phyloP scores from a whole-genome alignment of 23 tunicate species.

The Halocynthia roretzi region DNA sequence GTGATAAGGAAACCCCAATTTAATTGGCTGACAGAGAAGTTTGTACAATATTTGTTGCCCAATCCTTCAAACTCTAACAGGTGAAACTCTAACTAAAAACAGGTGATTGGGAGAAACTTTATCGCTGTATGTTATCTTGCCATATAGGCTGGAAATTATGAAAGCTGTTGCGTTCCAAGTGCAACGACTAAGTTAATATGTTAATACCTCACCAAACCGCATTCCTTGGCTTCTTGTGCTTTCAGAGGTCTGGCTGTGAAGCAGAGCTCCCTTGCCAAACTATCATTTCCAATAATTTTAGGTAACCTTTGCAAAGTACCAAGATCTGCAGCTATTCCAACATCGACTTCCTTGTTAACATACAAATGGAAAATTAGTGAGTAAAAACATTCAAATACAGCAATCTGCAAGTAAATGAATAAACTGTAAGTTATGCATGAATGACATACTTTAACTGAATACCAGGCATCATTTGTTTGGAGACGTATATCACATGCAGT shows the following conservation, averaged over 20 bases:
- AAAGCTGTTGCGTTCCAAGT: neutral
- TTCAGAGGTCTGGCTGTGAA: conserved; percentile 72
- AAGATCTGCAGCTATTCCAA: conserved; percentile 93
- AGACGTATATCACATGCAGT: conserved; percentile 97
- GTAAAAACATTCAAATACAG: too few relatives aligned
- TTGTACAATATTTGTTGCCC: too few relatives aligned
- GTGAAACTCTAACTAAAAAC: too few relatives aligned
- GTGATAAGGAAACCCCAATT: too few relatives aligned
- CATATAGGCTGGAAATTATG: neutral
- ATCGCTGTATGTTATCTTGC: too few relatives aligned
- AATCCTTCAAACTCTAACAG: too few relatives aligned
- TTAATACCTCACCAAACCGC: conserved; percentile 68
- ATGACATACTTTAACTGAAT: conserved; percentile 12
- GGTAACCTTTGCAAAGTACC: conserved; percentile 91
- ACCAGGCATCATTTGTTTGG: conserved; percentile 18
- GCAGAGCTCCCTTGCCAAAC: conserved; percentile 73
- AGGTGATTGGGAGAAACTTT: too few relatives aligned
- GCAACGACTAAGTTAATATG: neutral
- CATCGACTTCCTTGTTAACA: conserved; percentile 69
- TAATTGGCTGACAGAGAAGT: too few relatives aligned
- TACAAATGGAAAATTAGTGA: too few relatives aligned
- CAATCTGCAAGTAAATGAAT: too few relatives aligned
- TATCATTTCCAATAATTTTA: conserved; percentile 80
- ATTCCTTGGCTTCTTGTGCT: conserved; percentile 56
- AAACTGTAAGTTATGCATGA: too few relatives aligned